These are phyloP conservation scores for Drosophila ohnishii DNA, from an alignment of 1,140 invertebrate genomes.

Conservation along the genomic window DNA sequence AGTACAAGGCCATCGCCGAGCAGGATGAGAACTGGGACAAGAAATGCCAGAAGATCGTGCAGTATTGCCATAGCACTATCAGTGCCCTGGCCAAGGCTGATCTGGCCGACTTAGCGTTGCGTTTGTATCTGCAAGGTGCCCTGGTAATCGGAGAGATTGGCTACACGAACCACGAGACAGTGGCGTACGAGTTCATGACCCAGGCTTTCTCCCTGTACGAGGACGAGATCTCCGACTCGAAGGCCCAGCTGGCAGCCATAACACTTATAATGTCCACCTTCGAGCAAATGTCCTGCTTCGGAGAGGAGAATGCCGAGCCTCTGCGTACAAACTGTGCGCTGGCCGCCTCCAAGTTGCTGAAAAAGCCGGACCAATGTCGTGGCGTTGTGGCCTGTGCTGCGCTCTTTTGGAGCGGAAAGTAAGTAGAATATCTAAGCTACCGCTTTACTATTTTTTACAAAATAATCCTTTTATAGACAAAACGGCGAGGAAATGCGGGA, in stretches of 20 bases:
- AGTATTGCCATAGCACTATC: constrained; percentile 98
- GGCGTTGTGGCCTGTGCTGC: constrained; percentile 96
- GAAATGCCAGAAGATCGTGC: constrained; percentile 98
- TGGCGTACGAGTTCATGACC: constrained; percentile 99
- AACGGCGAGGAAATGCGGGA: constrained; percentile 88
- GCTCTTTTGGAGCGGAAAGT: constrained; percentile 97
- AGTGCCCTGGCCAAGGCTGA: constrained; percentile 96
- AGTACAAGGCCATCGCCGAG: constrained; percentile 90
- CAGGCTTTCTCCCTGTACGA: constrained; percentile 99
- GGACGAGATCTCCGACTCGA: constrained; percentile 99
- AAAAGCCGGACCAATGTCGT: constrained; percentile 98
- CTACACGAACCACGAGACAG: constrained; percentile 97
- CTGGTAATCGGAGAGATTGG: constrained; percentile 95
- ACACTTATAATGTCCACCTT: constrained; percentile 97
- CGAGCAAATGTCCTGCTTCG: constrained; percentile 96
- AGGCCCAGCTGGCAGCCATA: constrained; percentile 97
- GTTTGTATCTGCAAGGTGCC: constrained; percentile 97
- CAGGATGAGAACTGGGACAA: constrained; percentile 99
- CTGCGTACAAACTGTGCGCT: constrained; percentile 96
- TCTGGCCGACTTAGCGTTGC: constrained; percentile 94
- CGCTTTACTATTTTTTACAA: background rate
- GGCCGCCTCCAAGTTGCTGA: constrained; percentile 96
- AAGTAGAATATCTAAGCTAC: background rate
- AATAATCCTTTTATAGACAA: constrained; percentile 84
- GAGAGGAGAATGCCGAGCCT: constrained; percentile 98